phyloP scores from a whole-genome alignment of 1,140 invertebrate species.

The Drosophila sproati region DNA sequence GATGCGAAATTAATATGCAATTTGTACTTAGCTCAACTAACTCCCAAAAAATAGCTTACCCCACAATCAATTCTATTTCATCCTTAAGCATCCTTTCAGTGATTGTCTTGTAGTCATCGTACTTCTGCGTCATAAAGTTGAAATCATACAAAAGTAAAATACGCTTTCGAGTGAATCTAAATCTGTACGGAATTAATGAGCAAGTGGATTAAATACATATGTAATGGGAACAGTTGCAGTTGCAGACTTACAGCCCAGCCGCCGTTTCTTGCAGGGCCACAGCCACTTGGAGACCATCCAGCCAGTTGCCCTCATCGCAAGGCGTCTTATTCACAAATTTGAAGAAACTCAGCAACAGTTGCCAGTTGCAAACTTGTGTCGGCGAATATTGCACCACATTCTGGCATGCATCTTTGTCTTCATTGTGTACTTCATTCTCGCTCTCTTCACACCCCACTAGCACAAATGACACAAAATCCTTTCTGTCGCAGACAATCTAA shows the following conservation, averaged over 20 bases:
- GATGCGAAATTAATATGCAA: neutral
- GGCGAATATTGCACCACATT: slow-evolving; percentile 48
- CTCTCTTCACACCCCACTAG: slow-evolving; percentile 60
- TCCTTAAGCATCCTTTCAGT: slow-evolving; percentile 33
- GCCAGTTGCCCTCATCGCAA: slow-evolving; percentile 62
- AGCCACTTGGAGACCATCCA: slow-evolving; percentile 65
- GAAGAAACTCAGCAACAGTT: slow-evolving; percentile 57
- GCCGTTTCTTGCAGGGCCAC: slow-evolving; percentile 34
- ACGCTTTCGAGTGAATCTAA: slow-evolving; percentile 44
- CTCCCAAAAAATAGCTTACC: slow-evolving; percentile 38
- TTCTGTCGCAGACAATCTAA: slow-evolving; percentile 70
- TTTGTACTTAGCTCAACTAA: too few species aligned
- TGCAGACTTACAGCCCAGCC: slow-evolving; percentile 41
- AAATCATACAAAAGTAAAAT: slow-evolving; percentile 76
- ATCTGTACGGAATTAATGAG: neutral
- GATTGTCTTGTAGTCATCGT: slow-evolving; percentile 46
- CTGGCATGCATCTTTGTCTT: slow-evolving; percentile 6
- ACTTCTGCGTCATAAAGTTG: slow-evolving; percentile 55
- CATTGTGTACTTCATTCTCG: neutral
- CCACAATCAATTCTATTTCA: slow-evolving; percentile 67
- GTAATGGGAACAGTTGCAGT: neutral
- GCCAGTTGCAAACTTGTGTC: slow-evolving; percentile 59
- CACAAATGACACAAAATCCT: slow-evolving; percentile 74
- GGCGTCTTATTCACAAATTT: slow-evolving; percentile 63
- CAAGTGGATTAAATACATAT: neutral